Evolutionary conservation across 2,113 vertebrate species (phyloP).

Genomic region (Perca fluviatilis): DNA sequence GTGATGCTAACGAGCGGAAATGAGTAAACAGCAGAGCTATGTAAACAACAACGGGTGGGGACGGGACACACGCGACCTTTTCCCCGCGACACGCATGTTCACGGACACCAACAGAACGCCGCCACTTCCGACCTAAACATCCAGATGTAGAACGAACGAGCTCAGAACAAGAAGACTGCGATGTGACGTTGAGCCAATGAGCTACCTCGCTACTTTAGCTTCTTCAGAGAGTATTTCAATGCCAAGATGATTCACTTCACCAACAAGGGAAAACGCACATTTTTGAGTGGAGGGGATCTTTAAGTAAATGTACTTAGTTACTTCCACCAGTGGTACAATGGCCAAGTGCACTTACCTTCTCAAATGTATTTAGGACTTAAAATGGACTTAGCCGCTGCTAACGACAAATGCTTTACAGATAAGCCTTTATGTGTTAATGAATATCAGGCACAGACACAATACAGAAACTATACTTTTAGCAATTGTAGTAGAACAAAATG

Average conservation of each 20-base stretch:
- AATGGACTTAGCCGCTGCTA: not conserved
- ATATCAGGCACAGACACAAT: not conserved
- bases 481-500: not conserved
- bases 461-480: not conserved
- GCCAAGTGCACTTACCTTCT: not conserved
- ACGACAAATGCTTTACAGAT: not conserved
- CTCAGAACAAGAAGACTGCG: not conserved
- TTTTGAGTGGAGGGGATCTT: too few relatives aligned
- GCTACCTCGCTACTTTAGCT: constrained; percentile 16
- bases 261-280: not conserved
- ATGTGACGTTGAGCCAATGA: not conserved
- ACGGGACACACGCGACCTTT: not conserved
- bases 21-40: not conserved
- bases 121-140: not conserved
- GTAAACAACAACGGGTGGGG: not conserved
- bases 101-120: not conserved
- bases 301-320: not conserved
- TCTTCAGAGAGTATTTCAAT: constrained; percentile 31
- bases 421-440: not conserved
- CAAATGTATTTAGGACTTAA: not conserved
- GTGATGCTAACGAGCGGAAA: constrained; percentile 34
- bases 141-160: not conserved
- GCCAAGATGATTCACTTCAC: constrained; percentile 25
- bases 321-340: too few relatives aligned
- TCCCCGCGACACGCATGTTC: constrained; percentile 40